Evolutionary conservation across 1,140 invertebrate species (phyloP), one percentile per base, ranked within the genome.

Genomic region (Himalopsyche phryganea): DNA sequence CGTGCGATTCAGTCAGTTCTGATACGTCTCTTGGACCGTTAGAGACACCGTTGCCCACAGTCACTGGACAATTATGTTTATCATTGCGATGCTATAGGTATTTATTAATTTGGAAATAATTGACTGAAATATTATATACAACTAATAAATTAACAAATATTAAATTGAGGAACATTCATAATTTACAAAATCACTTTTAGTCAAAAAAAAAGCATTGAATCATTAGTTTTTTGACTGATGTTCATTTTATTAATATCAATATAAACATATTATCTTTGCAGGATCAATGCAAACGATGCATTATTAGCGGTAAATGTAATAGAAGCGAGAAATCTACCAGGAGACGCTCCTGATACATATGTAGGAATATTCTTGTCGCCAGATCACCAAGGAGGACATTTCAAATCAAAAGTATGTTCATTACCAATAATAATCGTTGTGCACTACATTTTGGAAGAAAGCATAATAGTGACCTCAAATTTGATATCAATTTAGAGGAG

Each of bases 1-100:
- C 88, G 36, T 92, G 89, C 69, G 89, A 92, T 58, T 91, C 89
- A 38, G 86, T 92, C 5, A 88, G 85, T 59, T 92, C 89, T 4
- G 89, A 92, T 60, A 90, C 89, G 0, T 90, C 88, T 6, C 83
- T 91, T 0, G 81, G 63, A 13, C 63, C 59, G 0, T 42, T 61
- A 4, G 63, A 65, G 19, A 47, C 54, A 45, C 63, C 63, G 14
- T 49, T 55, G 32, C 63, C 63, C 2, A 55, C 44, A 35, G 48
- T 65, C 3, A 65, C 63, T 0, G 63, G 63, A 50, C 63, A 65
- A 47, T 19, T 65, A 3, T 65, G 63, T 49, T 32, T 65, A 32
- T 65, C 63, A 9, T 45, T 65, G 4, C 50, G 56, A 6, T 61
- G 59, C 28, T 65, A 54, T 44, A 64, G 62, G 62, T 64, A 49